Base-by-base conservation (phyloP, 2,888 invertebrate genomes). In the Cistogaster globosa region DNA sequence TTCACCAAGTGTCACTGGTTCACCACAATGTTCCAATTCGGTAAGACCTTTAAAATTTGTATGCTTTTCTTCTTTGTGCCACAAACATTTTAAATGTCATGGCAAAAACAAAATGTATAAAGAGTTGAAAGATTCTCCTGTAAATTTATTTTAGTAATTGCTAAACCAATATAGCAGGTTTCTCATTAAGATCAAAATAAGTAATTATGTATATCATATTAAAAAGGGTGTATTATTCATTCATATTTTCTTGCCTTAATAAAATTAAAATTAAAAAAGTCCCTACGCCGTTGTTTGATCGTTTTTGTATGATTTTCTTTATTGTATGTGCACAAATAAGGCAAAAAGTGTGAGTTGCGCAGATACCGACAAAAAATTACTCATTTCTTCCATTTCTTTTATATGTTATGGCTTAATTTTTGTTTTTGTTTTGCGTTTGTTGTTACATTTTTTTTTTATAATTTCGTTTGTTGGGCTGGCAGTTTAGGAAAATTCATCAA, bases 1-100 rank as follows among this genome's bases (percentile, higher is more conserved):
- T 91, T 95, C 95, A 89, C 95, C 95, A 89, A 95, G 95, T 93
- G 94, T 94, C 89, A 94, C 94, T 92, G 95, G 94, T 93, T 95
- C 95, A 86, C 94, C 90, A 87, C 90, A 90, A 88, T 91, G 92
- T 78, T 92, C 92, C 88, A 92, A 91, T 90, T 92, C 92, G 91
- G 92, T 92, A 89, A 92, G 91, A 87, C 71, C 76, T 82, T 75
- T 75, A 68, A 68, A 74, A 53, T 45, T 42, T 76, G 6, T 67
- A n/a, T 57, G 18, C 55, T 45, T 65, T 16, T 72, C 45, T 51
- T 2, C 20, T 72, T 57, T 79, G 51, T 51, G 72, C 57, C 58
- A 42, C 58, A 72, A 72, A 16, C 51, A 67, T 68, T 57, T 67
- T 74, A 83, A 83, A 76, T 86, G 86, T 83, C 80, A 83, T 80